Percentiles rank a stretch among this genome's conserved stretches.
Evolutionary conservation across 2,888 invertebrate species (phyloP).

Genomic region (Nomada ruficornis): DNA sequence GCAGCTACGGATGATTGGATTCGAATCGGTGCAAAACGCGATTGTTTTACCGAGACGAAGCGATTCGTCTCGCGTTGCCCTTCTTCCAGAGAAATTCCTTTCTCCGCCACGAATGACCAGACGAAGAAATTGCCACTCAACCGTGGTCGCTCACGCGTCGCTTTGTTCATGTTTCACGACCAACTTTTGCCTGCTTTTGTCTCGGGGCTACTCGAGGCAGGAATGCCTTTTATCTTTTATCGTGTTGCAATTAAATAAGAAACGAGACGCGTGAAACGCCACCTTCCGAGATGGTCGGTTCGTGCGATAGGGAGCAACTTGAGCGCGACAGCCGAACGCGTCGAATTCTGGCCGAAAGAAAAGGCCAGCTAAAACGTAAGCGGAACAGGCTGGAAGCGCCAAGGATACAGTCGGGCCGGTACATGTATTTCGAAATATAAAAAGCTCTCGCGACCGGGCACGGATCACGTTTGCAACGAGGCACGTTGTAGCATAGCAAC

Average conservation of each 20-base stretch:
- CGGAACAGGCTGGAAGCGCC: no score
- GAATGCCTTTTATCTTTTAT: neutral
- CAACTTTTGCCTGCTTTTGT: neutral
- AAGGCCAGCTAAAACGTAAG: no score
- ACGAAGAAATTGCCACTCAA: slow-evolving; percentile 28
- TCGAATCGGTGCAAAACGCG: neutral
- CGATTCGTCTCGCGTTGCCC: no score
- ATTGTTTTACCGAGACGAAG: no score
- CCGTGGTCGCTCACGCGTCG: neutral
- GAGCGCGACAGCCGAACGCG: no score
- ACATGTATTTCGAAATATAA: slow-evolving; percentile 42
- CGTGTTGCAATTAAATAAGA: neutral
- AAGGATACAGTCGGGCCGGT: slow-evolving; percentile 6
- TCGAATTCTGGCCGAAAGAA: no score
- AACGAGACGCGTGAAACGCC: slow-evolving; percentile 1
- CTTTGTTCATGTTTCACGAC: neutral
- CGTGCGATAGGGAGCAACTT: no score
- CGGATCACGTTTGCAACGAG: slow-evolving; percentile 46
- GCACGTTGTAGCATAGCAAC: slow-evolving; percentile 45
- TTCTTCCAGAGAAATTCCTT: slow-evolving; percentile 24
- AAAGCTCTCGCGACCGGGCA: slow-evolving; percentile 47
- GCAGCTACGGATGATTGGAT: slow-evolving; percentile 49
- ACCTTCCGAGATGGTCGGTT: neutral
- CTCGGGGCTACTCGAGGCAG: neutral
- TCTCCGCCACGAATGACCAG: slow-evolving; percentile 1